Evolutionary conservation across 92 coral and sea anemone species (phyloP).

Genomic region (Phymanthus crucifer): DNA sequence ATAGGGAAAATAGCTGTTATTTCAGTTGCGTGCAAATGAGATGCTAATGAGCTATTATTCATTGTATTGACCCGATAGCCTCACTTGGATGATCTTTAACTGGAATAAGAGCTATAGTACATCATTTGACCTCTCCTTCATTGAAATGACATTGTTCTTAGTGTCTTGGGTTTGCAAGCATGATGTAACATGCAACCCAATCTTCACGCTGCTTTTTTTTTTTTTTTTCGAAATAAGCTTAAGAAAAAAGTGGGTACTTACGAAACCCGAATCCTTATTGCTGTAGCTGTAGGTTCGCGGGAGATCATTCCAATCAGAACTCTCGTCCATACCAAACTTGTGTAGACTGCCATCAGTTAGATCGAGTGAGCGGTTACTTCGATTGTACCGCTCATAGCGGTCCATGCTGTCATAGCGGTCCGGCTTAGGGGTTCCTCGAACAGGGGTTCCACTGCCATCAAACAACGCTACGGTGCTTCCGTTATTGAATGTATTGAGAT

Average conservation of each 20-base stretch:
- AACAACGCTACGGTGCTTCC: constrained; percentile 74
- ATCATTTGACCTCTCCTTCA: no score
- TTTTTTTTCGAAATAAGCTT: not conserved
- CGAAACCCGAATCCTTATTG: constrained; percentile 80
- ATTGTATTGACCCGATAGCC: no score
- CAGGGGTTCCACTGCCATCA: constrained; percentile 58
- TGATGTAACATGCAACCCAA: not conserved
- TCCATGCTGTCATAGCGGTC: constrained; percentile 40
- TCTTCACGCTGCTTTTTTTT: not conserved
- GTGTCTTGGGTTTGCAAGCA: no score
- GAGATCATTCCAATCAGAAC: constrained; percentile 80
- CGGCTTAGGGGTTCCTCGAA: constrained; percentile 43
- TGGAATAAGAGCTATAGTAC: no score
- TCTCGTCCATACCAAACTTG: constrained; percentile 64
- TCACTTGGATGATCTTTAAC: no score
- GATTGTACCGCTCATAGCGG: constrained; percentile 58
- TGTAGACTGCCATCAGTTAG: constrained; percentile 56
- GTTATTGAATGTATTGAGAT: constrained; percentile 51
- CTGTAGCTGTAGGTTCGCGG: constrained; percentile 38
- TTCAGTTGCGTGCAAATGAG: no score
- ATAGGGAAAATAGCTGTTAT: no score
- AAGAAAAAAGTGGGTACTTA: constrained; percentile 19
- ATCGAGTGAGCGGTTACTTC: constrained; percentile 26
- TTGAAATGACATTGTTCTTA: no score
- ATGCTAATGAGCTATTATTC: no score